phyloP scores from a whole-genome alignment of 2,888 invertebrate genomes.

The Dasypogon diadema region DNA sequence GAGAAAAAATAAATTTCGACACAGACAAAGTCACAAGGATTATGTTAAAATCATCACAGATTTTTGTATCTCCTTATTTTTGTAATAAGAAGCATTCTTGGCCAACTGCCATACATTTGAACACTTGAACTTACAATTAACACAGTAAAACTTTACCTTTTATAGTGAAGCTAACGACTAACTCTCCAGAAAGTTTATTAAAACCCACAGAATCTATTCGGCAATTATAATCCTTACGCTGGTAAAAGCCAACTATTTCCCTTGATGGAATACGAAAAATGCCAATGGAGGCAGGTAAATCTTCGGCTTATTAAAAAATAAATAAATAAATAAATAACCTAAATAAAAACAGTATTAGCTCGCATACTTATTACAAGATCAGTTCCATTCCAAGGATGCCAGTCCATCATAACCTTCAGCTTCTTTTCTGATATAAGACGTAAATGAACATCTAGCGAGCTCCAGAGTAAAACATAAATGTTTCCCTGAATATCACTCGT shows the following conservation, averaged over 20 bases:
- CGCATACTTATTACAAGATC: conserved; percentile 66
- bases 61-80: too few species aligned
- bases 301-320: conserved; percentile 60
- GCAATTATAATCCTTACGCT: conserved; percentile 61
- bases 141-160: conserved; percentile 58
- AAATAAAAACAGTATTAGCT: conserved; percentile 55
- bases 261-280: conserved; percentile 63
- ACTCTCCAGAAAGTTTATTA: conserved; percentile 67
- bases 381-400: conserved; percentile 69
- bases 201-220: conserved; percentile 65
- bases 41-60: too few species aligned
- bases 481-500: conserved; percentile 62
- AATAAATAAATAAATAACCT: conserved; percentile 46
- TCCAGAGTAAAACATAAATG: conserved; percentile 62
- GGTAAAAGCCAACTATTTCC: conserved; percentile 64
- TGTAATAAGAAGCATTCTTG: too few species aligned
- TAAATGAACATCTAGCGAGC: conserved; percentile 58
- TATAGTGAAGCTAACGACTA: conserved; percentile 65
- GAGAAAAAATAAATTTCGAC: too few species aligned
- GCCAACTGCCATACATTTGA: too few species aligned
- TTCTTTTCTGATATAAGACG: conserved; percentile 59
- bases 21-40: too few species aligned
- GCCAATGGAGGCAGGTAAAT: conserved; percentile 63
- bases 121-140: too few species aligned
- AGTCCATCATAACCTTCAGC: conserved; percentile 63